Evolutionary conservation across 2,888 invertebrate genomes (phyloP).

Genomic region (Brachynemurus nebulosus): DNA sequence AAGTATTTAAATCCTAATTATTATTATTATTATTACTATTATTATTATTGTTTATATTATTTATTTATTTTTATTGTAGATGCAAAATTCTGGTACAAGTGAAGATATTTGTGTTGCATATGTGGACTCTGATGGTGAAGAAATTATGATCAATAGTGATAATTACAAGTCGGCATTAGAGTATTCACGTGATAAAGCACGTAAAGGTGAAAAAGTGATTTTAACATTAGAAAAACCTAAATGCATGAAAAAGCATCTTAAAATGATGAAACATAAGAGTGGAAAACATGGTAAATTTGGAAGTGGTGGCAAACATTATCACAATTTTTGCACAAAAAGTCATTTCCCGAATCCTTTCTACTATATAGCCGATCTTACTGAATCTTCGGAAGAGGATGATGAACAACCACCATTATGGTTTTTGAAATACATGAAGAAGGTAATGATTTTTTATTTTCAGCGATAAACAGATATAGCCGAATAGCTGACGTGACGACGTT

Average conservation of each 20-base stretch:
- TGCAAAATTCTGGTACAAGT: constrained; percentile 31
- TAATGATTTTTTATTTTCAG: constrained; percentile 14
- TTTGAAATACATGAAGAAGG: constrained; percentile 28
- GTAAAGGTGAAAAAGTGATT: constrained; percentile 27
- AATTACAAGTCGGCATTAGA: constrained; percentile 32
- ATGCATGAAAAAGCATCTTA: neutral
- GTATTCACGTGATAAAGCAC: constrained; percentile 27
- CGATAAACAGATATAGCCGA: too few relatives aligned
- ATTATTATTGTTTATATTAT: too few relatives aligned
- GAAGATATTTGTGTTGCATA: constrained; percentile 31
- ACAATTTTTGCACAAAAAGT: neutral
- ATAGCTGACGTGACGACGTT: too few relatives aligned
- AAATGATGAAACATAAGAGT: neutral
- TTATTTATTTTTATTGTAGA: constrained; percentile 25
- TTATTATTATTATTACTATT: too few relatives aligned
- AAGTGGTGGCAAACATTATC: neutral
- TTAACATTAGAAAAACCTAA: constrained; percentile 25
- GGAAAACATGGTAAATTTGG: neutral
- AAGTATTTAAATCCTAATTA: too few relatives aligned
- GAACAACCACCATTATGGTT: constrained; percentile 28
- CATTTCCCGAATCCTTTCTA: constrained; percentile 2
- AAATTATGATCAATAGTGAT: constrained; percentile 31
- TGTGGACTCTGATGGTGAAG: constrained; percentile 29
- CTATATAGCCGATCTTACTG: neutral
- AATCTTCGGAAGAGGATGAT: constrained; percentile 10